phyloP scores from a whole-genome alignment of 64 coral and sea anemone species.

The Actinia tenebrosa region DNA sequence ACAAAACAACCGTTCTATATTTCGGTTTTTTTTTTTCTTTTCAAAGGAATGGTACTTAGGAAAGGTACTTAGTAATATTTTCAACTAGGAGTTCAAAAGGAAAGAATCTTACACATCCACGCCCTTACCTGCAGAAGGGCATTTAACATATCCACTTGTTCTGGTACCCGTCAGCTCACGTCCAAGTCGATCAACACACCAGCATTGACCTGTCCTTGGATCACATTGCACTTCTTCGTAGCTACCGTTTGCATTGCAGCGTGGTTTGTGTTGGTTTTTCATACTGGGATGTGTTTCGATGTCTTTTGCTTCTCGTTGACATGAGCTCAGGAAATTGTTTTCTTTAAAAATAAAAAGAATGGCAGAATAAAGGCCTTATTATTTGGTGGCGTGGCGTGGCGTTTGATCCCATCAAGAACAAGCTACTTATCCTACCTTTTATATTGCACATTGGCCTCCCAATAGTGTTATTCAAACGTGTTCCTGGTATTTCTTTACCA shows the following conservation, averaged over 20 bases:
- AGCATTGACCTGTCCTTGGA: slow-evolving; percentile 36
- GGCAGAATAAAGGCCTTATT: no score
- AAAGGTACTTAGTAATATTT: no score
- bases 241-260: slow-evolving; percentile 60
- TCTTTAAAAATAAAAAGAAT: background rate
- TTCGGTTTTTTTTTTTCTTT: no score
- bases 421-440: background rate
- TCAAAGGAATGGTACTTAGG: no score
- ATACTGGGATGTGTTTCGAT: background rate
- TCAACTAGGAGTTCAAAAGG: no score
- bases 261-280: slow-evolving; percentile 15
- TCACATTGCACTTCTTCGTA: slow-evolving; percentile 82
- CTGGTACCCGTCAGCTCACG: slow-evolving; percentile 47
- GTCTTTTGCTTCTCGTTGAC: slow-evolving; percentile 22
- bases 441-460: slow-evolving; percentile 57
- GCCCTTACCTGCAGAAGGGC: slow-evolving; percentile 38
- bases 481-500: slow-evolving; percentile 39
- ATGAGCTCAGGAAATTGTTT: slow-evolving; percentile 11
- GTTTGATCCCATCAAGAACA: no score
- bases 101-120: background rate
- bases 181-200: slow-evolving; percentile 70
- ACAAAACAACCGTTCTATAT: background rate
- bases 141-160: slow-evolving; percentile 41
- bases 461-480: slow-evolving; percentile 42
- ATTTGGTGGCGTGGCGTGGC: no score